These are phyloP conservation scores for Parazoanthus atlanticus DNA, from an alignment of 92 coral and sea anemone genomes.

Conservation along the genomic window DNA sequence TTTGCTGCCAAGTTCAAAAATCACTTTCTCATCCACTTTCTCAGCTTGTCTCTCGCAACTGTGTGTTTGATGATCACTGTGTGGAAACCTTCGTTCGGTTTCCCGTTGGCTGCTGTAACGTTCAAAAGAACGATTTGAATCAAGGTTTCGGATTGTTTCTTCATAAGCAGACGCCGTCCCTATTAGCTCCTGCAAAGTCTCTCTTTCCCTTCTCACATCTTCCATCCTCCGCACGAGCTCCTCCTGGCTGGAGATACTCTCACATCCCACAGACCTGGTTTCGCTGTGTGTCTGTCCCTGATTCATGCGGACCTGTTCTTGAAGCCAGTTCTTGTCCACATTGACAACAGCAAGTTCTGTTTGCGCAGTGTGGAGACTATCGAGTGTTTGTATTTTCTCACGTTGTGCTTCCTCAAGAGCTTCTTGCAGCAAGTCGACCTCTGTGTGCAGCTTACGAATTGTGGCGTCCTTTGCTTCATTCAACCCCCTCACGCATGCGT, in stretches of 20 bases:
- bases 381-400: slow-evolving; percentile 71
- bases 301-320: slow-evolving; percentile 66
- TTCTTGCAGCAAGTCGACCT: slow-evolving; percentile 80
- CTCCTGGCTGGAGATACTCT: slow-evolving; percentile 47
- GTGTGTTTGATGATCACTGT: slow-evolving; percentile 29
- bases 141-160: slow-evolving; percentile 72
- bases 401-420: slow-evolving; percentile 73
- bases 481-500: slow-evolving; percentile 83
- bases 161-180: slow-evolving; percentile 88
- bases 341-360: slow-evolving; percentile 77
- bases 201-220: slow-evolving; percentile 70
- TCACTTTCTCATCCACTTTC: slow-evolving; percentile 73
- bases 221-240: slow-evolving; percentile 72
- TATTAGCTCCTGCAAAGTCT: slow-evolving; percentile 80
- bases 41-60: slow-evolving; percentile 36
- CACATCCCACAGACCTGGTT: slow-evolving; percentile 37
- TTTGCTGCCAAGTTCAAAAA: slow-evolving; percentile 79
- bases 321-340: slow-evolving; percentile 81
- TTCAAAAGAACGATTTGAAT: slow-evolving; percentile 24
- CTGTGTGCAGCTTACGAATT: slow-evolving; percentile 74
- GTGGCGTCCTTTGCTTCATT: slow-evolving; percentile 87
- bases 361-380: slow-evolving; percentile 72
- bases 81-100: slow-evolving; percentile 9
- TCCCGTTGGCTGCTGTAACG: slow-evolving; percentile 39
- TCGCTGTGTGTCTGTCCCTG: slow-evolving; percentile 54